Conservation (phyloP, 2,113 vertebrate genomes). For the Taurulus bubalis region DNA sequence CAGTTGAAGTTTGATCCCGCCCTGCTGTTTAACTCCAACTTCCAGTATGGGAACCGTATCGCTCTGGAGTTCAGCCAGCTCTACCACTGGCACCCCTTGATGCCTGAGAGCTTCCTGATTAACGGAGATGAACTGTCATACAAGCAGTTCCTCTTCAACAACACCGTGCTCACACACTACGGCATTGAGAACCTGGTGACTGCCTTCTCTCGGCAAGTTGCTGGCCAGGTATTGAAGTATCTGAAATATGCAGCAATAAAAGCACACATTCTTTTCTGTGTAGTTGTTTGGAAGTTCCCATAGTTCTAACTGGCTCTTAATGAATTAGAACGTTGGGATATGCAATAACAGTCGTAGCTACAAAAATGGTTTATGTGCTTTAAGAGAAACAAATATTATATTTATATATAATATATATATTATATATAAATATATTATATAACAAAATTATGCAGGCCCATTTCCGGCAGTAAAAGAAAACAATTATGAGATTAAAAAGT, state of each 20-base stretch:
- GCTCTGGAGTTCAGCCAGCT: conserved; percentile 96
- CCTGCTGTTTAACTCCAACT: conserved; percentile 87
- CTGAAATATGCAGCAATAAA: not conserved
- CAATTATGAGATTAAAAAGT: no score
- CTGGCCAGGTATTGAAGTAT: conserved; percentile 89
- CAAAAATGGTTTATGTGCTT: no score
- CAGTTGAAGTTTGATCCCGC: conserved; percentile 93
- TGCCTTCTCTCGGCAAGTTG: conserved; percentile 89
- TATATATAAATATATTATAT: no score
- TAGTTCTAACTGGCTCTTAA: not conserved
- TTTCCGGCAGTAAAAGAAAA: no score
- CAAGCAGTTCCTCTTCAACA: conserved; percentile 92
- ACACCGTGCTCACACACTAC: conserved; percentile 87
- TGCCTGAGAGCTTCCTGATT: conserved; percentile 92
- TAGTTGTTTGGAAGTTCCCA: not conserved
- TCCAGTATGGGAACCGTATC: conserved; percentile 96
- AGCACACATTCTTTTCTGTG: not conserved
- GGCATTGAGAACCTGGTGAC: conserved; percentile 92
- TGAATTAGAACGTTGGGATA: not conserved
- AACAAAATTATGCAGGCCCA: no score
- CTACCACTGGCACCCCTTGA: conserved; percentile 97
- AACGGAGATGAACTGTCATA: conserved; percentile 86
- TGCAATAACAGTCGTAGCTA: no score
- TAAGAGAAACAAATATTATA: no score
- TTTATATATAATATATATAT: no score